Evolutionary conservation across 2,113 vertebrate genomes (phyloP).

Genomic region (Labeo catla): DNA sequence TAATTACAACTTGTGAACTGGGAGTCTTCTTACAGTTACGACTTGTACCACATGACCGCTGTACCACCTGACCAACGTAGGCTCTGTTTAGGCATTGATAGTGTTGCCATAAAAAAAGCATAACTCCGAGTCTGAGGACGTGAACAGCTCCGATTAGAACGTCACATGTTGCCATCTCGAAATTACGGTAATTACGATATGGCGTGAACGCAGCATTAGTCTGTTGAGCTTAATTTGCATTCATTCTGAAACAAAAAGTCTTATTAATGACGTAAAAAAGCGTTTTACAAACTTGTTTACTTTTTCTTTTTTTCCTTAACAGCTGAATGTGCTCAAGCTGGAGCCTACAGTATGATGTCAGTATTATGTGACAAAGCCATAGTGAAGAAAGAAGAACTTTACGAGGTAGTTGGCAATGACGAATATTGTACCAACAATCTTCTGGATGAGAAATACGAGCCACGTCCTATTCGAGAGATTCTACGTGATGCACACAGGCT

Average conservation of each 20-base stretch:
- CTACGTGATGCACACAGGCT: constrained; percentile 58
- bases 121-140: too few species aligned
- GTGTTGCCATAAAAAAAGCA: too few species aligned
- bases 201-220: too few species aligned
- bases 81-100: too few species aligned
- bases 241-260: background rate
- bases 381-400: constrained; percentile 78
- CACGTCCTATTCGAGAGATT: constrained; percentile 60
- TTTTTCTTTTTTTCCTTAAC: background rate
- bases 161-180: too few species aligned
- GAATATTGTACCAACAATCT: constrained; percentile 75
- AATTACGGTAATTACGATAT: too few species aligned
- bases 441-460: constrained; percentile 68
- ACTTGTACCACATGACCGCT: too few species aligned
- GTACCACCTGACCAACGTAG: too few species aligned
- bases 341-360: constrained; percentile 78
- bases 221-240: background rate
- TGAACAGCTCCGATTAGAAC: too few species aligned
- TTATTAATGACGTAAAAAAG: background rate
- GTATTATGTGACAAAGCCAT: constrained; percentile 73
- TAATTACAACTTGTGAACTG: too few species aligned
- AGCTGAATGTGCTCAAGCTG: constrained; percentile 69
- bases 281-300: background rate
- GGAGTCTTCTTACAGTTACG: too few species aligned
- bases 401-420: constrained; percentile 65